A percentile compares a stretch with the other conserved stretches of the same genome.
Conservation (phyloP, 2,888 invertebrate species). For the Spisula subtruncata region DNA sequence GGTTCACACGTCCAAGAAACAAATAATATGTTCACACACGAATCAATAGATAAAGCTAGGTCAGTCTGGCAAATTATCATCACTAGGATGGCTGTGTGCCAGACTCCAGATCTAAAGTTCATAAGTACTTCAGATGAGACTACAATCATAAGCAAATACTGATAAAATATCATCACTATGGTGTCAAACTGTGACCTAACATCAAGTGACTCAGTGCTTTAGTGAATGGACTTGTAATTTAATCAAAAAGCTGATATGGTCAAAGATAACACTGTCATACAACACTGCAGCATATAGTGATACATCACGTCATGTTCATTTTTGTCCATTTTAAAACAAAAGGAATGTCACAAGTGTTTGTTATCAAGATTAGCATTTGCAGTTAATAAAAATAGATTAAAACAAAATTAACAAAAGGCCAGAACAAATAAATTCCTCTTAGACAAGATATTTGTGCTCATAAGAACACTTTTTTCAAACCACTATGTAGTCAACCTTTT, state of each 20-base stretch:
- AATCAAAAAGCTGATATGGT: neutral
- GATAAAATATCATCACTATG: neutral
- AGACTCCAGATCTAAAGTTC: neutral
- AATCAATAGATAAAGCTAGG: conserved; percentile 16
- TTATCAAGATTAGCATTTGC: too few relatives aligned
- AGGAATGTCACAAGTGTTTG: too few relatives aligned
- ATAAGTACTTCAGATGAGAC: neutral
- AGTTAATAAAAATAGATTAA: too few relatives aligned
- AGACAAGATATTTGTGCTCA: too few relatives aligned
- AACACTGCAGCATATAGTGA: too few relatives aligned
- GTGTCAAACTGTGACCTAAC: neutral
- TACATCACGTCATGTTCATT: too few relatives aligned
- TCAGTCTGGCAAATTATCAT: neutral
- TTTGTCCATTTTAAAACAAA: too few relatives aligned
- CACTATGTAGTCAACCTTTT: too few relatives aligned
- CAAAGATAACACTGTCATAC: neutral
- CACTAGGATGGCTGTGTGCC: neutral
- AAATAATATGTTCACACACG: neutral
- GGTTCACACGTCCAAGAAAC: neutral
- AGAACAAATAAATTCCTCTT: too few relatives aligned
- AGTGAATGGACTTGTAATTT: neutral
- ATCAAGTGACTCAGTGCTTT: neutral
- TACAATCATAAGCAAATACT: neutral
- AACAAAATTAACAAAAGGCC: too few relatives aligned
- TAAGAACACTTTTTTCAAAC: too few relatives aligned